These are phyloP conservation scores for Calameuta filiformis DNA, from an alignment of 2,888 invertebrate species.

Conservation along the genomic window DNA sequence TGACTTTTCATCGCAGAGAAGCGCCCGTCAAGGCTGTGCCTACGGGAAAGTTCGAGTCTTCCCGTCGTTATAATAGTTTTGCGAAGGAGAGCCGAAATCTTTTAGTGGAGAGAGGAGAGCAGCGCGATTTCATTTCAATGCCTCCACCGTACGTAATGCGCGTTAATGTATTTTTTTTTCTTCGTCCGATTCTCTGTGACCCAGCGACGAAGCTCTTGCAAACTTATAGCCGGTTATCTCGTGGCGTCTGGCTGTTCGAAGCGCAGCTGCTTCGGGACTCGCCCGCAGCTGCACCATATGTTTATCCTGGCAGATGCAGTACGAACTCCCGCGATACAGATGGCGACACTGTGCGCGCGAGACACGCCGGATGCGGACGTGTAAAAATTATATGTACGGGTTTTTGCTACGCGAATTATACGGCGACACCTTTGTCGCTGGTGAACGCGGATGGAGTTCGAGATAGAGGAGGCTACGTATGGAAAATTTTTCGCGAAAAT, in stretches of 20 bases:
- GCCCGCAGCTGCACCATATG: conserved; percentile 46
- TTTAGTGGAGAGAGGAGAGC: neutral
- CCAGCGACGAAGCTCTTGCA: neutral
- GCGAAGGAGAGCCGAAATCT: neutral
- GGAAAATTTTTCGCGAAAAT: neutral
- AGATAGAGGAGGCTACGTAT: neutral
- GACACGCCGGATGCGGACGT: neutral
- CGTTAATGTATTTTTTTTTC: no score
- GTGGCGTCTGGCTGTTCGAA: neutral
- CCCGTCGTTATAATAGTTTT: neutral
- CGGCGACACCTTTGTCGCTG: neutral
- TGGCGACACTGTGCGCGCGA: neutral
- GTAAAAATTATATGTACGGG: neutral
- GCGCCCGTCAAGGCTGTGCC: neutral
- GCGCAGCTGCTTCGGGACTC: conserved; percentile 14
- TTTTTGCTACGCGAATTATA: neutral
- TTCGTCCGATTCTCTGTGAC: no score
- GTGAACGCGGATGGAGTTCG: neutral
- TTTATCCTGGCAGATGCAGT: conserved; percentile 49
- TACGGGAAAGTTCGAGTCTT: conserved; percentile 1
- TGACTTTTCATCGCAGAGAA: neutral
- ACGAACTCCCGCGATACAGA: neutral
- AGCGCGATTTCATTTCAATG: no score
- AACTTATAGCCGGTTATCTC: neutral
- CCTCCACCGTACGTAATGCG: neutral